A percentile compares a stretch with the other conserved stretches of the same genome.
Evolutionary conservation across 2,888 invertebrate species (phyloP).

Genomic region (Orthosia incerta): DNA sequence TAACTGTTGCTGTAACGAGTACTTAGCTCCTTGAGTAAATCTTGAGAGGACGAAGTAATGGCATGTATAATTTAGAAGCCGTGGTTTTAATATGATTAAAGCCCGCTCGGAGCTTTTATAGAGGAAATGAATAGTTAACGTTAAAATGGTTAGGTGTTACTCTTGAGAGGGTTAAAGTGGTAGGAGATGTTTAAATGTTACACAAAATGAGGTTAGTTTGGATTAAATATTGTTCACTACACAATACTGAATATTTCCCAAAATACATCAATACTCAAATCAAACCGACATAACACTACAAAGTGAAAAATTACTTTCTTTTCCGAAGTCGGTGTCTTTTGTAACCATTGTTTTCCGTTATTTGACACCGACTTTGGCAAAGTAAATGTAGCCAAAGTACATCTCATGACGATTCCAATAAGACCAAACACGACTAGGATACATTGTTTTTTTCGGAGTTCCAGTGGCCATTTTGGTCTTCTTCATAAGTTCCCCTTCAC

Average conservation of each 20-base stretch:
- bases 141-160: conserved; percentile 36
- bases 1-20: conserved; percentile 76
- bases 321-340: too few relatives aligned
- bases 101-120: conserved; percentile 37
- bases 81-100: conserved; percentile 64
- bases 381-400: too few relatives aligned
- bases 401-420: too few relatives aligned
- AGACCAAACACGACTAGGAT: too few relatives aligned
- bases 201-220: not conserved
- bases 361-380: too few relatives aligned
- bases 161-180: conserved; percentile 33
- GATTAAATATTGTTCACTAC: not conserved
- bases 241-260: not conserved
- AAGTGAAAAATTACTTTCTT: too few relatives aligned
- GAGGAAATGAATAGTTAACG: conserved; percentile 43
- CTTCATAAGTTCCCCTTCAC: too few relatives aligned
- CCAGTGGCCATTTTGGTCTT: too few relatives aligned
- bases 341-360: too few relatives aligned
- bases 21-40: conserved; percentile 53
- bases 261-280: not conserved
- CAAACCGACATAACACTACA: too few relatives aligned
- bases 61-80: conserved; percentile 63
- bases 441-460: too few relatives aligned
- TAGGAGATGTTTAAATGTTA: conserved; percentile 16
- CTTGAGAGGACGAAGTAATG: conserved; percentile 61